phyloP scores from a whole-genome alignment of 1,140 invertebrate species.

The Diachasma alloeum region DNA sequence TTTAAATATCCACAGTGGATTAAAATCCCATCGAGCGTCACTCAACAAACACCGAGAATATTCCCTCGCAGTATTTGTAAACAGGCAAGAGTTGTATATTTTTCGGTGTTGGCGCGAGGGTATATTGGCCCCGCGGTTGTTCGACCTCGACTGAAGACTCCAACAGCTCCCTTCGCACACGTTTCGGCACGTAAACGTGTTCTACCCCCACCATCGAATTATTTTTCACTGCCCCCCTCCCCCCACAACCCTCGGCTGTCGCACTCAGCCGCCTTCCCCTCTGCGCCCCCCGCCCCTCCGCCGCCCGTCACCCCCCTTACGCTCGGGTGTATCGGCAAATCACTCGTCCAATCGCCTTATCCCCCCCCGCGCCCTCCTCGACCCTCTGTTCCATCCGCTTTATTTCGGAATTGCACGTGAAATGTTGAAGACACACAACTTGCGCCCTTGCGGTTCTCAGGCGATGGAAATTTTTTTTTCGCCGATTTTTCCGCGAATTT shows the following conservation, averaged over 20 bases:
- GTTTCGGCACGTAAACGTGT: slow-evolving; percentile 16
- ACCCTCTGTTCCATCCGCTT: neutral
- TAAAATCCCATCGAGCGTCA: too few species aligned
- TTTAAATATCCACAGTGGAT: too few species aligned
- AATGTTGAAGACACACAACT: too few species aligned
- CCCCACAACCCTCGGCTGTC: neutral
- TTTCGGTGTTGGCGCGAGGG: too few species aligned
- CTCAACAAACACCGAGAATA: too few species aligned
- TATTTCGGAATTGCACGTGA: too few species aligned
- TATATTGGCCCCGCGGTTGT: slow-evolving; percentile 13
- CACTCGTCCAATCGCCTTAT: neutral
- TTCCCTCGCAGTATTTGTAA: too few species aligned
- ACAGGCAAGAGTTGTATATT: too few species aligned
- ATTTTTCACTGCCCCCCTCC: neutral
- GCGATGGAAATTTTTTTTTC: too few species aligned
- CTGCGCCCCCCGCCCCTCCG: neutral
- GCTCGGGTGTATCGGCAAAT: slow-evolving; percentile 6
- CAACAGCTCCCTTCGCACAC: neutral
- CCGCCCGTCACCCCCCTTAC: neutral
- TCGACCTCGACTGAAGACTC: slow-evolving; percentile 36
- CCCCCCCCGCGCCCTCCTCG: neutral
- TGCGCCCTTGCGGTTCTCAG: too few species aligned
- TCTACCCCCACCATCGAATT: neutral
- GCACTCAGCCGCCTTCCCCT: neutral
- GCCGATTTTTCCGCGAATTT: too few species aligned